Conservation (phyloP, 1,140 invertebrate species). For the Brachionus calyciflorus region DNA sequence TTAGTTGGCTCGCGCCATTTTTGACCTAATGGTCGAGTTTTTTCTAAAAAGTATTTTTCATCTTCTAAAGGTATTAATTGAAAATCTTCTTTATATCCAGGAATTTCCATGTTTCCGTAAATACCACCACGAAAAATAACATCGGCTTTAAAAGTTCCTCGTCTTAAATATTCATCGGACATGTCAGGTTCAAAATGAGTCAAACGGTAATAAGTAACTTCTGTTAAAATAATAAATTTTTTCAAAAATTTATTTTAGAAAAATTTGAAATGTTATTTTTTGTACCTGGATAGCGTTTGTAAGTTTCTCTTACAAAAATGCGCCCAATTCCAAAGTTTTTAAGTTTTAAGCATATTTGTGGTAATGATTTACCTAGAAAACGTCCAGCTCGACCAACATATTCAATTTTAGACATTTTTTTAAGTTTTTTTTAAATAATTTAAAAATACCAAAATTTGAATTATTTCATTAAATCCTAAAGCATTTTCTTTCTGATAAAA, state of each 20-base stretch:
- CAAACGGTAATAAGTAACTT: conserved; percentile 41
- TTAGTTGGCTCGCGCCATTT: conserved; percentile 40
- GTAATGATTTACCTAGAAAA: conserved; percentile 33
- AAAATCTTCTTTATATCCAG: conserved; percentile 45
- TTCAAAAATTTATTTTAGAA: neutral
- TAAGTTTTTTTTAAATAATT: neutral
- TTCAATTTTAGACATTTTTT: conserved; percentile 28
- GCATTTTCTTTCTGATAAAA: neutral
- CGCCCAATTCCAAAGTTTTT: conserved; percentile 37
- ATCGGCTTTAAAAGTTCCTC: conserved; percentile 29
- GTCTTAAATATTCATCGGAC: conserved; percentile 36
- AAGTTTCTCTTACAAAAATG: conserved; percentile 20
- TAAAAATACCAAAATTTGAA: neutral
- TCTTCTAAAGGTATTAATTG: conserved; percentile 30
- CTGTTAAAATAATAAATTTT: neutral
- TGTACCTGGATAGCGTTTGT: conserved; percentile 38
- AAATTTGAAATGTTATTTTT: neutral
- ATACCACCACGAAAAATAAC: conserved; percentile 29
- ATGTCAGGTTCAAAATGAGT: conserved; percentile 40
- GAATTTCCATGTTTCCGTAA: conserved; percentile 39
- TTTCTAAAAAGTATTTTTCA: conserved; percentile 16
- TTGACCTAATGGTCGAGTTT: neutral
- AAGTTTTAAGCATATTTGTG: conserved; percentile 38
- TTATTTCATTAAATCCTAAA: neutral
- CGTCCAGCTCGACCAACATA: conserved; percentile 40